A percentile compares a stretch with the other conserved stretches of the same genome.
Evolutionary conservation across 2,888 invertebrate species (phyloP).

Genomic region (Luperina nickerlii): DNA sequence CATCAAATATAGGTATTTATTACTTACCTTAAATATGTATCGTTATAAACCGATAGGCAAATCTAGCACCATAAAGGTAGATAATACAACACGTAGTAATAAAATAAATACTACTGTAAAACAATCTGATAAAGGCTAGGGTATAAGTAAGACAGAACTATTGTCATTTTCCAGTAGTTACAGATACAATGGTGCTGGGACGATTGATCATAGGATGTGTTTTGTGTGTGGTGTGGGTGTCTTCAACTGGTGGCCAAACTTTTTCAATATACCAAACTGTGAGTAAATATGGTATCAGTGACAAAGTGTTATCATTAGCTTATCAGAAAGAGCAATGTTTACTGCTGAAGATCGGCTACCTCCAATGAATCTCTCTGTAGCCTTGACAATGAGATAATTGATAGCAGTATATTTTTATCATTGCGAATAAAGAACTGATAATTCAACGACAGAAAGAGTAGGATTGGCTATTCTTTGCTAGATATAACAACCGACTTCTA

Average conservation of each 20-base stretch:
- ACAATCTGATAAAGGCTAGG: constrained; percentile 46
- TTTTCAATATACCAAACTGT: constrained; percentile 60
- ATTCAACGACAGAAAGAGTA: neutral
- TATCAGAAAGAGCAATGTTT: constrained; percentile 9
- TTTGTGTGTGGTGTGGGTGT: constrained; percentile 33
- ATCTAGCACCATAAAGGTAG: constrained; percentile 35
- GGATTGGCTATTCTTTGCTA: neutral
- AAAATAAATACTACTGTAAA: constrained; percentile 42
- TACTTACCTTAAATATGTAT: constrained; percentile 22
- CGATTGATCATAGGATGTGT: constrained; percentile 28
- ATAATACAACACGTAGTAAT: constrained; percentile 15
- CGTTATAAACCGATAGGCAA: constrained; percentile 36
- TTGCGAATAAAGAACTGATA: neutral
- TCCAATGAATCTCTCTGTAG: neutral
- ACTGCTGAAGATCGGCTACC: neutral
- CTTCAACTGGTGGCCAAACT: neutral
- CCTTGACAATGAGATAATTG: constrained; percentile 1
- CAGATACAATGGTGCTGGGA: constrained; percentile 25
- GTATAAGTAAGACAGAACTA: constrained; percentile 37
- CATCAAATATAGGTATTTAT: constrained; percentile 22
- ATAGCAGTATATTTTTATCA: neutral
- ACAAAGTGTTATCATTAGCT: neutral
- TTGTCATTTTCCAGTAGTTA: constrained; percentile 19
- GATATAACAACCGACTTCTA: neutral
- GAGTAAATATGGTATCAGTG: constrained; percentile 27